Evolutionary conservation across 2,113 vertebrate genomes (phyloP), one percentile per base, ranked within the genome.

Genomic region (Cyphomyrus discorhynchus): DNA sequence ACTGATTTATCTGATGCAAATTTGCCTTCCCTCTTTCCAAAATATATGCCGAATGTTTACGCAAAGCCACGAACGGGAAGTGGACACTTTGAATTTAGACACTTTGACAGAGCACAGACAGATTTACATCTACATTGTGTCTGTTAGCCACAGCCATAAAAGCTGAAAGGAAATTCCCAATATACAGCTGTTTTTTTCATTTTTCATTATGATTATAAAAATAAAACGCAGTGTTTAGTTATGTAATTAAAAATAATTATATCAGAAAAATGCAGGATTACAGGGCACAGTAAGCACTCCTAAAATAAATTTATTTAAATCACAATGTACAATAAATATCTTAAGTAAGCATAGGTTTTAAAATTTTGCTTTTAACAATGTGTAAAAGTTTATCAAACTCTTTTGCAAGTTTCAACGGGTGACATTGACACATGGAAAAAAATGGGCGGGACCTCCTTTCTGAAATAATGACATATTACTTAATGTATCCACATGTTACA

Each of bases 401-500:
- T 42, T 47, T 42, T 21, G 1, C 80, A 83, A 87, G 56, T n/a
- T 86, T 42, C 52, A 27, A 86, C 17, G 66, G 47, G 88, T 45
- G 87, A 11, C 53, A 27, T 35, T 85, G 5, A 70, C 45, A 45
- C 77, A 45, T 45, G 89, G 42, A 35, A 83, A n/a, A n/a, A 17
- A 1, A 85, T 90, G 88, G 87, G 86, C 91, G 90, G 89, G 93
- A 92, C 92, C 92, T 74, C 91, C 90, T 89, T 90, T 92, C 92
- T 88, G 52, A 92, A 94, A 91, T 89, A 92, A 94, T 93, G 93
- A 95, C 93, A 92, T 92, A 91, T 84, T 92, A 90, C 90, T 92
- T 92, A 91, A 94, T 93, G 94, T 89, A 89, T 93, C 94, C 94
- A 95, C 89, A 93, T 96, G 95, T 89, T 93, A 86, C 88, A 91